These are phyloP conservation scores for Okapia johnstoni DNA, from an alignment of 2,113 vertebrate species.

Conservation along the genomic window DNA sequence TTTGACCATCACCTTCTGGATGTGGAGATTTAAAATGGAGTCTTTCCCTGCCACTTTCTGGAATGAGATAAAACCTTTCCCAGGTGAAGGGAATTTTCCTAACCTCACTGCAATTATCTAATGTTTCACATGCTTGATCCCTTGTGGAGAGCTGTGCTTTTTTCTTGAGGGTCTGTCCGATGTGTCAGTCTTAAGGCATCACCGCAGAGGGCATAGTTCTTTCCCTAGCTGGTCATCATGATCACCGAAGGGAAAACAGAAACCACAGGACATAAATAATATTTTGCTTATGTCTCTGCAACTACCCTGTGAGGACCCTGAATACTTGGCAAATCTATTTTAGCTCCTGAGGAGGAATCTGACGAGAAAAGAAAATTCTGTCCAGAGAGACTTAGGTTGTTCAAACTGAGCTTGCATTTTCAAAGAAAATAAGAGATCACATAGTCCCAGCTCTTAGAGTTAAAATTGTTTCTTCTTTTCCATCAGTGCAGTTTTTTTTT, in stretches of 20 bases:
- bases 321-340: neutral
- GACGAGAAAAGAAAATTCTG: slow-evolving; percentile 35
- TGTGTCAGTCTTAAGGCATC: neutral
- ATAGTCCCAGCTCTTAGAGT: neutral
- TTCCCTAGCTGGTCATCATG: neutral
- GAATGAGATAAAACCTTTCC: neutral
- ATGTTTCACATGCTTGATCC: neutral
- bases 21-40: neutral
- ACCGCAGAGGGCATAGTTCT: neutral
- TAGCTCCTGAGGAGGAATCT: neutral
- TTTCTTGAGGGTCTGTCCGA: neutral
- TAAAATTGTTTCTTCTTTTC: slow-evolving; percentile 13
- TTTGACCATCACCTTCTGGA: neutral
- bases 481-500: neutral
- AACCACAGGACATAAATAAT: neutral
- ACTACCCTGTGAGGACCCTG: neutral
- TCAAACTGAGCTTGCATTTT: slow-evolving; percentile 33
- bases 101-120: neutral
- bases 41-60: neutral
- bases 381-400: neutral
- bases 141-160: neutral
- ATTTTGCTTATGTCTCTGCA: neutral
- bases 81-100: neutral
- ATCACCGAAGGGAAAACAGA: neutral
- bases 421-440: slow-evolving; percentile 31